A percentile compares a stretch with the other conserved stretches of the same genome.
Evolutionary conservation across 2,797 vertebrate genomes (phyloP).

Genomic region (Lycodopsis pacificus): DNA sequence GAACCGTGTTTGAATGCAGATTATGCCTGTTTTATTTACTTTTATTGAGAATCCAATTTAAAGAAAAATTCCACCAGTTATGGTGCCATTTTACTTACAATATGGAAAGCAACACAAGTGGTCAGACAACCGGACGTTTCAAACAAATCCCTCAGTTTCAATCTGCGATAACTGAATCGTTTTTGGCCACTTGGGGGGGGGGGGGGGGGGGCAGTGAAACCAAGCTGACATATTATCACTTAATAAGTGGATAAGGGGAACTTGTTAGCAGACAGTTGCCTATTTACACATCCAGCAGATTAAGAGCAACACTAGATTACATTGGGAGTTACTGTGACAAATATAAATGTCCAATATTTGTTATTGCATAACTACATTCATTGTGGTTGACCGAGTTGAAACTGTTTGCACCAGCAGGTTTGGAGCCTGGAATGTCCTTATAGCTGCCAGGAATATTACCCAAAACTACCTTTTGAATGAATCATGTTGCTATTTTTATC

Average conservation of each 20-base stretch:
- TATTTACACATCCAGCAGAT: not conserved
- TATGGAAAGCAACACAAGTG: not conserved
- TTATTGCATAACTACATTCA: no score
- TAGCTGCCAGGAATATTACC: not conserved
- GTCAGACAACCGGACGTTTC: not conserved
- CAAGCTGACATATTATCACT: not conserved
- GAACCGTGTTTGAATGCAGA: not conserved
- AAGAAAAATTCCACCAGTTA: not conserved
- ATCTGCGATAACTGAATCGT: not conserved
- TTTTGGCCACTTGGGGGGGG: not conserved
- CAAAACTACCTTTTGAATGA: slow-evolving; percentile 1
- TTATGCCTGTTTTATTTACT: not conserved
- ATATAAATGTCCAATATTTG: no score
- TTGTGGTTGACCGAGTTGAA: no score
- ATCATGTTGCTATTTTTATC: not conserved
- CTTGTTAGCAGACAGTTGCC: not conserved
- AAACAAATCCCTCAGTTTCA: not conserved
- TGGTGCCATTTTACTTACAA: not conserved
- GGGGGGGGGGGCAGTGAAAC: not conserved
- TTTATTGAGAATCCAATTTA: not conserved
- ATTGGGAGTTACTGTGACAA: no score
- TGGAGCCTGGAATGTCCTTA: no score
- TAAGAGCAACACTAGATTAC: not conserved
- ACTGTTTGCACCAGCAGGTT: no score
- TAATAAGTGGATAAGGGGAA: not conserved